Evolutionary conservation across 2,797 vertebrate genomes (phyloP).

Genomic region (Danio kyathit): DNA sequence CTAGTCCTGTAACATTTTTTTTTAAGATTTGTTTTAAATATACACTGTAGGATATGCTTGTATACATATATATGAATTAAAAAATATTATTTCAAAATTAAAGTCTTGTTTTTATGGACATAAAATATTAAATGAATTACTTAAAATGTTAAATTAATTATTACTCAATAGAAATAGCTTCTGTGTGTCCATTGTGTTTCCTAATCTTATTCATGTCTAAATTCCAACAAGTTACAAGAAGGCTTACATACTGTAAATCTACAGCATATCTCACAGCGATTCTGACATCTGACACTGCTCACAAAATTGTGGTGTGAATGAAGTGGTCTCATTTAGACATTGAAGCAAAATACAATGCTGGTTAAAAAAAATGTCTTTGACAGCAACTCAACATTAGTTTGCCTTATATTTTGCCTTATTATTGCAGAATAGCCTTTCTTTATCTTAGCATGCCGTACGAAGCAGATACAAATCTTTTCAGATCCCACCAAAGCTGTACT

Average conservation of each 20-base stretch:
- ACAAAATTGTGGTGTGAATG: neutral
- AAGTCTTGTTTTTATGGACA: too few species aligned
- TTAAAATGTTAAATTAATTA: too few species aligned
- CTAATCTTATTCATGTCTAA: neutral
- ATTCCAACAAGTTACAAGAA: neutral
- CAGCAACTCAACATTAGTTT: neutral
- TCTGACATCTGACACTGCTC: neutral
- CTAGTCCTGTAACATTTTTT: too few species aligned
- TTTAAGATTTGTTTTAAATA: too few species aligned
- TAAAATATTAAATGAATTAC: too few species aligned
- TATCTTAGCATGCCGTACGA: constrained; percentile 72
- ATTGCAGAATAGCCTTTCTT: constrained; percentile 71
- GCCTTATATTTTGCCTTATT: neutral
- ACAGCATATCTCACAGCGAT: neutral
- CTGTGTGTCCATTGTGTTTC: neutral
- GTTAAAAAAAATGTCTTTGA: neutral
- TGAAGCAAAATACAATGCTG: neutral
- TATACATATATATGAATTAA: too few species aligned
- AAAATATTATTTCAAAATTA: too few species aligned
- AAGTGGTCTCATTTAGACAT: neutral
- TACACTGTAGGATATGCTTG: too few species aligned
- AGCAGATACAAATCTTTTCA: constrained; percentile 78
- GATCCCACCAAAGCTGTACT: constrained; percentile 76
- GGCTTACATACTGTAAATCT: neutral
- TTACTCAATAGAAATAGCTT: too few species aligned